Evolutionary conservation across 2,888 invertebrate species (phyloP).

Genomic region (Hypolimnas misippus): DNA sequence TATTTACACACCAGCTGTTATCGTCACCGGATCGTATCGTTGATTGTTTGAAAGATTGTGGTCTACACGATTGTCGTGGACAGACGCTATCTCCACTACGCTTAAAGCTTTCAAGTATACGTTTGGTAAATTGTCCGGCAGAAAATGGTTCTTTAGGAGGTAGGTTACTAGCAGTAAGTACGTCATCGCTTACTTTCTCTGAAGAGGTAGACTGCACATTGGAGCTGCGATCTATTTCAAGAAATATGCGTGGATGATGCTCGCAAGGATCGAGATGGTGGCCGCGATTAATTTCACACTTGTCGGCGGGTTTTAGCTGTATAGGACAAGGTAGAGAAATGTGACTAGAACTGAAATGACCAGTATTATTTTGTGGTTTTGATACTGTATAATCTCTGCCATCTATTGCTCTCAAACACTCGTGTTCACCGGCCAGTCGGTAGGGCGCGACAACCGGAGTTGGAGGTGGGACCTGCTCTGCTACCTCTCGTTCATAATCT

Average conservation of each 20-base stretch:
- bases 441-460: conserved; percentile 27
- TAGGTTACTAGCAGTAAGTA: not conserved
- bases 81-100: conserved; percentile 19
- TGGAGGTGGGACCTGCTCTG: conserved; percentile 20
- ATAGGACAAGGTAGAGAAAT: conserved; percentile 48
- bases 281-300: conserved; percentile 47
- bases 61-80: conserved; percentile 15
- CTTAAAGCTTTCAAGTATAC: conserved; percentile 45
- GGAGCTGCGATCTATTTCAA: conserved; percentile 54
- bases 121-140: conserved; percentile 35
- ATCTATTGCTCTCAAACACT: conserved; percentile 53
- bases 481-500: conserved; percentile 31
- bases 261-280: conserved; percentile 55
- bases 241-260: conserved; percentile 55
- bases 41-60: not conserved
- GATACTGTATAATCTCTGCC: conserved; percentile 49
- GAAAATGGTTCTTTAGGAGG: conserved; percentile 6
- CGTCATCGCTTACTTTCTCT: conserved; percentile 1
- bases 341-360: conserved; percentile 39
- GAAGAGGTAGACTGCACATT: not conserved
- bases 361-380: conserved; percentile 17
- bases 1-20: conserved; percentile 40
- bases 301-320: conserved; percentile 48
- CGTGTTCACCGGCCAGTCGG: conserved; percentile 43
- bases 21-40: conserved; percentile 6